These are phyloP conservation scores for Gonioctena quinquepunctata DNA, from an alignment of 1,140 invertebrate genomes.

Conservation along the genomic window DNA sequence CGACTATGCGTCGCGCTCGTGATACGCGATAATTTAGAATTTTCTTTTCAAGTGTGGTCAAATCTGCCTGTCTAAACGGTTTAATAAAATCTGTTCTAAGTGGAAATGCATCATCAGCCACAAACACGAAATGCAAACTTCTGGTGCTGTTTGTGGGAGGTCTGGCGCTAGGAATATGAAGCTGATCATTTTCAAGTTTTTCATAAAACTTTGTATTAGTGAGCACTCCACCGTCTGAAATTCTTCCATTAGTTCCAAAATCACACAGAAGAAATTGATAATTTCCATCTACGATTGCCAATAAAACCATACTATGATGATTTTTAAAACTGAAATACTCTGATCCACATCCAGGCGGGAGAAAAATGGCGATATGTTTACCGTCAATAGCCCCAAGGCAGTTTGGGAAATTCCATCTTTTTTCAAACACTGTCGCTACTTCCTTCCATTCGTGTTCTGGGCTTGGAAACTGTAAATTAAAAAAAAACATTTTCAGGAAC, in stretches of 20 bases:
- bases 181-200: conserved; percentile 16
- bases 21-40: conserved; percentile 17
- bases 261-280: conserved; percentile 47
- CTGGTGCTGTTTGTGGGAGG: background rate
- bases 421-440: conserved; percentile 42
- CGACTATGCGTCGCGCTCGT: conserved; percentile 5
- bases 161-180: background rate
- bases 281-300: conserved; percentile 50
- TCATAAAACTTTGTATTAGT: conserved; percentile 32
- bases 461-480: conserved; percentile 28
- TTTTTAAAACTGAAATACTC: conserved; percentile 26
- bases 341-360: conserved; percentile 40
- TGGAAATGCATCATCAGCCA: conserved; percentile 55
- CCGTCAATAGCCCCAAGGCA: conserved; percentile 51
- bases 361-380: conserved; percentile 47
- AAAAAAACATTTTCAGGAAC: conserved; percentile 10
- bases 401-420: conserved; percentile 23
- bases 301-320: conserved; percentile 40
- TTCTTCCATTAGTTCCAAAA: conserved; percentile 45
- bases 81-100: conserved; percentile 48
- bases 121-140: conserved; percentile 26
- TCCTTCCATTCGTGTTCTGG: conserved; percentile 39
- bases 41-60: conserved; percentile 11
- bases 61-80: conserved; percentile 42
- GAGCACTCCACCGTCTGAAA: conserved; percentile 48